These are phyloP conservation scores for Spinibarbus caldwelli DNA, from an alignment of 2,797 vertebrate species.

Conservation along the genomic window DNA sequence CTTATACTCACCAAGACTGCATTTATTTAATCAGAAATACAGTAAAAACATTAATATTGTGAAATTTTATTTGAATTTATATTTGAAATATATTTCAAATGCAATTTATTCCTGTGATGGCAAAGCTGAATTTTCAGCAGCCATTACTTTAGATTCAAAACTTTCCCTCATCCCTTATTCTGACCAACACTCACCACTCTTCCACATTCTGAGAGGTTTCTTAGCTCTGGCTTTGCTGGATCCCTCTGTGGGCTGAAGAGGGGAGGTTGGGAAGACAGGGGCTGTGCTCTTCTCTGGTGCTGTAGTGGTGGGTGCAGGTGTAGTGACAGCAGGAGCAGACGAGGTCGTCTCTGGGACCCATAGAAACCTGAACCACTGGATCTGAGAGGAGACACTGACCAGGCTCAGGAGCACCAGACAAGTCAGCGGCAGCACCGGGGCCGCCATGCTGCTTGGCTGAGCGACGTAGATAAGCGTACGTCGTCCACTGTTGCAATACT, in stretches of 20 bases:
- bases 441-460: slow-evolving; percentile 30
- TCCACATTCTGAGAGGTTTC: slow-evolving; percentile 56
- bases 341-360: slow-evolving; percentile 44
- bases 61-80: neutral
- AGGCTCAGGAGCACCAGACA: slow-evolving; percentile 38
- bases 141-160: neutral
- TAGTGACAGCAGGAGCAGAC: slow-evolving; percentile 2
- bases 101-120: neutral
- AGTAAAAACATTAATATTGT: neutral
- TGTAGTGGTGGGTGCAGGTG: slow-evolving; percentile 2
- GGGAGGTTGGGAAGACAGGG: neutral
- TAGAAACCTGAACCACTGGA: slow-evolving; percentile 56
- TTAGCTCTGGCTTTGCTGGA: slow-evolving; percentile 34
- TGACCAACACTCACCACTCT: slow-evolving; percentile 56
- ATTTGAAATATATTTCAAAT: neutral
- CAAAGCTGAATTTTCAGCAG: neutral
- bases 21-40: neutral
- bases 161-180: neutral
- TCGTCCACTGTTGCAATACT: neutral
- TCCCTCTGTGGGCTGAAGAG: neutral
- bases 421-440: slow-evolving; percentile 17
- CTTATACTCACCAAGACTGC: neutral
- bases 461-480: neutral
- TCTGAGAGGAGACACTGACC: slow-evolving; percentile 18
- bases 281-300: slow-evolving; percentile 3